A percentile compares a stretch with the other conserved stretches of the same genome.
These are phyloP conservation scores for Bilobella aurantiaca DNA, from an alignment of 1,140 invertebrate species.

Conservation along the genomic window DNA sequence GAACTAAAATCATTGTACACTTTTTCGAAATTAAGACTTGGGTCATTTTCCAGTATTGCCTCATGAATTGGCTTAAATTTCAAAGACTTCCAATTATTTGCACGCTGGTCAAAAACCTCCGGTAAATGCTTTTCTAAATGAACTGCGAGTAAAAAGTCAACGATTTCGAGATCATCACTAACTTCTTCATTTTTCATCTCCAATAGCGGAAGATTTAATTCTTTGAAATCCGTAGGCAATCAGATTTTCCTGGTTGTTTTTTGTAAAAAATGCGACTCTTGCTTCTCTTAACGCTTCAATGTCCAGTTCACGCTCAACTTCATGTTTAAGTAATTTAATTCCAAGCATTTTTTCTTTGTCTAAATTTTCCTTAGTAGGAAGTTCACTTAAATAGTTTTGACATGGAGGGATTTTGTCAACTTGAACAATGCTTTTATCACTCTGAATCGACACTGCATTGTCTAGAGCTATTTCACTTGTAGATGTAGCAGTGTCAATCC, in stretches of 20 bases:
- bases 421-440: not conserved
- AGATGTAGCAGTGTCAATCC: no score
- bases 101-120: slow-evolving; percentile 4
- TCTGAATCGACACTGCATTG: no score
- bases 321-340: slow-evolving; percentile 18
- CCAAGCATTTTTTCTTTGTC: slow-evolving; percentile 24
- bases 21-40: not conserved
- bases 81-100: slow-evolving; percentile 7
- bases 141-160: not conserved
- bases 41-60: slow-evolving; percentile 20
- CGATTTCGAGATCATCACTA: not conserved
- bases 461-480: no score
- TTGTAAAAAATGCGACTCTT: slow-evolving; percentile 28
- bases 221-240: not conserved
- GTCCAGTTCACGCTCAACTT: slow-evolving; percentile 24
- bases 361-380: slow-evolving; percentile 27
- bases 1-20: slow-evolving; percentile 14
- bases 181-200: not conserved
- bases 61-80: slow-evolving; percentile 25
- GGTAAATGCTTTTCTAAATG: not conserved
- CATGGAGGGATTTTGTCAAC: slow-evolving; percentile 14
- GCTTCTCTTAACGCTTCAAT: slow-evolving; percentile 25
- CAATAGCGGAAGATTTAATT: not conserved
- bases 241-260: no score
- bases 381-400: slow-evolving; percentile 32